These are phyloP conservation scores for Bellardia bayeri DNA, from an alignment of 2,888 invertebrate species.

Conservation along the genomic window DNA sequence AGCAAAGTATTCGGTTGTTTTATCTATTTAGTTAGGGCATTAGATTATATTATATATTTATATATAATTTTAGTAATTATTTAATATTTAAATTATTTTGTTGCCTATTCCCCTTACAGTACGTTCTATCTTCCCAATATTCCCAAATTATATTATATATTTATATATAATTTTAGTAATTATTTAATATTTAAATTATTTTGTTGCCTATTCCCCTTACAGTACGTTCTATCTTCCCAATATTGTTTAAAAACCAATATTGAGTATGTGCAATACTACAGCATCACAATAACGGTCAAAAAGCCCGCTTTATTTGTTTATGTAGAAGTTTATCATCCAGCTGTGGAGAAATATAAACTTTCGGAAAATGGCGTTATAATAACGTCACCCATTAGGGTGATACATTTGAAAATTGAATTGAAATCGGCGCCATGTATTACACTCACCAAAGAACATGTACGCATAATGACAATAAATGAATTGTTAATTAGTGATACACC, in stretches of 20 bases:
- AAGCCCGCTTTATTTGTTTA: slow-evolving; percentile 82
- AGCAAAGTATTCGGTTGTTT: too few relatives aligned
- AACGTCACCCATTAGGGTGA: slow-evolving; percentile 79
- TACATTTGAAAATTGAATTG: slow-evolving; percentile 78
- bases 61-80: too few relatives aligned
- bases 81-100: too few relatives aligned
- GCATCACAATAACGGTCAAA: slow-evolving; percentile 77
- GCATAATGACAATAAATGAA: slow-evolving; percentile 80
- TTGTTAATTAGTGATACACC: slow-evolving; percentile 74
- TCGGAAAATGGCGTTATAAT: slow-evolving; percentile 83
- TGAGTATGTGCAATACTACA: slow-evolving; percentile 76
- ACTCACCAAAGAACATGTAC: slow-evolving; percentile 76
- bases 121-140: slow-evolving; percentile 7
- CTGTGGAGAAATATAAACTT: slow-evolving; percentile 78
- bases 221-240: slow-evolving; percentile 18
- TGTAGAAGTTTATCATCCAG: slow-evolving; percentile 78
- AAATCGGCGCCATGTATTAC: slow-evolving; percentile 74
- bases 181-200: too few relatives aligned
- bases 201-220: background rate
- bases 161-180: too few relatives aligned
- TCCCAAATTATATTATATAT: background rate
- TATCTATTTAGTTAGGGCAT: too few relatives aligned
- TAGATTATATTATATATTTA: too few relatives aligned
- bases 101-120: slow-evolving; percentile 29
- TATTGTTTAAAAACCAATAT: slow-evolving; percentile 33